Evolutionary conservation across 2,888 invertebrate species (phyloP).

Genomic region (Scaptomyza parva): DNA sequence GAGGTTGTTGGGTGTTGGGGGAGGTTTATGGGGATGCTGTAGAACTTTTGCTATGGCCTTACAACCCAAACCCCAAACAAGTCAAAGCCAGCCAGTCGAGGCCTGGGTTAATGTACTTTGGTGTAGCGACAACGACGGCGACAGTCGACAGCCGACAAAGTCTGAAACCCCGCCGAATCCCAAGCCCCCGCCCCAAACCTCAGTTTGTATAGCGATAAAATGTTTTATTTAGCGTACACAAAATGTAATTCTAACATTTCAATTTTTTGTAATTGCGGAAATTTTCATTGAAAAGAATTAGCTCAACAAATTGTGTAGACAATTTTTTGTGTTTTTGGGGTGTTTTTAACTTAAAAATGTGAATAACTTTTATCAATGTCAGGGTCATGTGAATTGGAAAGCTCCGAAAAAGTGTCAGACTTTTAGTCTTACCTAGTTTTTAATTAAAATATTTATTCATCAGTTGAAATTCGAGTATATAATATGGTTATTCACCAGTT

Average conservation of each 20-base stretch:
- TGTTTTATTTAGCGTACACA: conserved; percentile 62
- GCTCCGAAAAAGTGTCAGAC: neutral
- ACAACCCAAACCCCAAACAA: conserved; percentile 33
- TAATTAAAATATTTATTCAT: neutral
- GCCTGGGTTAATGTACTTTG: conserved; percentile 76
- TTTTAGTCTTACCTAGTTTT: neutral
- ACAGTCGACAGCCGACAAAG: conserved; percentile 43
- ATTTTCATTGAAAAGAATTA: conserved; percentile 78
- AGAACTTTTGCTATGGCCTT: conserved; percentile 18
- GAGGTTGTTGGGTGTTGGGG: neutral
- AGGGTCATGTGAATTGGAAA: conserved; percentile 46
- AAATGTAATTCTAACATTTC: conserved; percentile 72
- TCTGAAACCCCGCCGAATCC: conserved; percentile 37
- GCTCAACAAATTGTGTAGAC: conserved; percentile 46
- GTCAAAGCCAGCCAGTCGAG: conserved; percentile 23
- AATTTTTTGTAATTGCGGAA: conserved; percentile 70
- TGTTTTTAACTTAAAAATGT: conserved; percentile 37
- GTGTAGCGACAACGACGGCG: conserved; percentile 23
- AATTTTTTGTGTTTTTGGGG: conserved; percentile 23
- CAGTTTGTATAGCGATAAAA: conserved; percentile 46
- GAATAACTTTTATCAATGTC: conserved; percentile 71
- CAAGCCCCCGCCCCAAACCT: neutral
- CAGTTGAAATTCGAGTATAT: neutral
- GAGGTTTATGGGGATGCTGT: neutral
- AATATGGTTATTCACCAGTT: neutral